Evolutionary conservation across 2,113 vertebrate species (phyloP).

Genomic region (Amphiprion ocellaris): DNA sequence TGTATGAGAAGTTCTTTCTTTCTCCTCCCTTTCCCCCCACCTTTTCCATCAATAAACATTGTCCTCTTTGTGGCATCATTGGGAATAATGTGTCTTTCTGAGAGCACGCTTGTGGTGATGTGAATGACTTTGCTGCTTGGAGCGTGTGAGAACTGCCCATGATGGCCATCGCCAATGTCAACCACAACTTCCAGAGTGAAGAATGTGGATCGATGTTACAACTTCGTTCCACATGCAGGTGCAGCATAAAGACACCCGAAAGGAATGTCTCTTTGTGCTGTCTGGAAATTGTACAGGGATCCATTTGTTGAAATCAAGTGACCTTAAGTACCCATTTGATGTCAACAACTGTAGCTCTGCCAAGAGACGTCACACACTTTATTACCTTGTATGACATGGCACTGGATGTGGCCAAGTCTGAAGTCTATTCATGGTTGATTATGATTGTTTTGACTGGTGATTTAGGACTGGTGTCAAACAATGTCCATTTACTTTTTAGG

Average conservation of each 20-base stretch:
- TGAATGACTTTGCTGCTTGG: slow-evolving; percentile 51
- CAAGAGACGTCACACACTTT: slow-evolving; percentile 15
- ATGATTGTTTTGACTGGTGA: slow-evolving; percentile 67
- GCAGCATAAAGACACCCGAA: slow-evolving; percentile 5
- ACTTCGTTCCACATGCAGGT: slow-evolving; percentile 54
- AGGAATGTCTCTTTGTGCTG: slow-evolving; percentile 54
- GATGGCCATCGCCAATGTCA: slow-evolving; percentile 45
- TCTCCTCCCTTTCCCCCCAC: background rate
- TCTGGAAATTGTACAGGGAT: slow-evolving; percentile 15
- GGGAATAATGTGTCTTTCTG: slow-evolving; percentile 60
- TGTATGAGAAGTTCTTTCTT: slow-evolving; percentile 51
- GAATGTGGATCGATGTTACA: slow-evolving; percentile 75
- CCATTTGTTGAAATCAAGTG: slow-evolving; percentile 54
- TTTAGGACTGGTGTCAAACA: slow-evolving; percentile 23
- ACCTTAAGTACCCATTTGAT: slow-evolving; percentile 44
- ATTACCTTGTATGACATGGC: slow-evolving; percentile 25
- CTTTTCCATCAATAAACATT: slow-evolving; percentile 70
- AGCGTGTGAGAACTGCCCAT: slow-evolving; percentile 72
- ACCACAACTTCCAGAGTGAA: slow-evolving; percentile 20
- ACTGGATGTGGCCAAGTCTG: slow-evolving; percentile 20
- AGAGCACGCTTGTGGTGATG: slow-evolving; percentile 32
- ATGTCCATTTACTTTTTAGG: slow-evolving; percentile 34
- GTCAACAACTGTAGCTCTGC: slow-evolving; percentile 22
- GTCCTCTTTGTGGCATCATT: slow-evolving; percentile 61
- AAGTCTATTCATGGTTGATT: slow-evolving; percentile 45